Conservation (phyloP, 1,140 invertebrate genomes). For the Asbolus verrucosus region DNA sequence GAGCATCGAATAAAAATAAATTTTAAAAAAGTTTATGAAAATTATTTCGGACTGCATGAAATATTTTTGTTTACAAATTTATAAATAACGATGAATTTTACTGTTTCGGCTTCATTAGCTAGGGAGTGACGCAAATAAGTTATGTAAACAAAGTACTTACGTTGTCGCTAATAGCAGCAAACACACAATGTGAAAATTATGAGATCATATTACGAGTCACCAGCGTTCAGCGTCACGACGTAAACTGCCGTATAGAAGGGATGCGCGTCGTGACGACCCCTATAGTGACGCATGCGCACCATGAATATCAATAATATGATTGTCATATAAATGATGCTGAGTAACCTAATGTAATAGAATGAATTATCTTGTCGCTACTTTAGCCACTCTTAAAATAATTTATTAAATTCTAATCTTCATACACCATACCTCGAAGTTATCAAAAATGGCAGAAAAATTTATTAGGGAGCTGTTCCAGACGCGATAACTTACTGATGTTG, state of each 20-base stretch:
- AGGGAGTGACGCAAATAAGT: background rate
- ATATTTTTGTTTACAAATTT: too few relatives aligned
- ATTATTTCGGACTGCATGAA: too few relatives aligned
- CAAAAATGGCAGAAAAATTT: slow-evolving; percentile 4
- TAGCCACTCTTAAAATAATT: background rate
- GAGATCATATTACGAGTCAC: slow-evolving; percentile 34
- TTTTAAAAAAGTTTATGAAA: too few relatives aligned
- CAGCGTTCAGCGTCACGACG: slow-evolving; percentile 38
- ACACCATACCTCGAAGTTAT: background rate
- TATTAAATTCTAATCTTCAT: slow-evolving; percentile 28
- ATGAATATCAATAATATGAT: slow-evolving; percentile 45
- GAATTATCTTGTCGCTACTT: slow-evolving; percentile 32
- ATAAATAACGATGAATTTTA: background rate
- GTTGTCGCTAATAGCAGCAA: slow-evolving; percentile 9
- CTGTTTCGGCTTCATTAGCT: background rate
- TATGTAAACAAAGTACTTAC: slow-evolving; percentile 3
- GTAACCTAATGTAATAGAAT: slow-evolving; percentile 35
- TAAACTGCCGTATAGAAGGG: slow-evolving; percentile 42
- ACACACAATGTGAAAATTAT: slow-evolving; percentile 37
- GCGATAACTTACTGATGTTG: background rate
- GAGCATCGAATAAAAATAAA: too few relatives aligned
- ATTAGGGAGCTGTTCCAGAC: slow-evolving; percentile 4
- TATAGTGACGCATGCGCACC: slow-evolving; percentile 22
- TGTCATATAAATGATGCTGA: slow-evolving; percentile 40
- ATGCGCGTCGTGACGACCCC: slow-evolving; percentile 43